Evolutionary conservation across 2,888 invertebrate species (phyloP).

Genomic region (Cerceris ruficornis): DNA sequence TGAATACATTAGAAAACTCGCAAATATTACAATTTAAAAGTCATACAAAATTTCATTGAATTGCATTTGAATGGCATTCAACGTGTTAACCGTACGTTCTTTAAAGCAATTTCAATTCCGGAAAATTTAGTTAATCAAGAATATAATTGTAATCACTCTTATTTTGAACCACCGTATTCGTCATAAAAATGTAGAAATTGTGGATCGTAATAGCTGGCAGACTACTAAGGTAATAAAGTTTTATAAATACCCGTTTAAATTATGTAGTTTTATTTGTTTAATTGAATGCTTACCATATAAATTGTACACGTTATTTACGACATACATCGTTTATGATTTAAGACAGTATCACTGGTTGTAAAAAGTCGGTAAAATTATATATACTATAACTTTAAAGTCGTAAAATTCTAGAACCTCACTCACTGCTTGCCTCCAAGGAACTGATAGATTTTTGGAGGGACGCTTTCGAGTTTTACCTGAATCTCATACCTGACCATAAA

Average conservation of each 20-base stretch:
- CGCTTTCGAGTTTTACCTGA: constrained; percentile 12
- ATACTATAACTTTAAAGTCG: too few relatives aligned
- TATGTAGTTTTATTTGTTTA: neutral
- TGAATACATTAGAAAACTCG: too few relatives aligned
- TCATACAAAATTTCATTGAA: too few relatives aligned
- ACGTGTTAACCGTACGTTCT: too few relatives aligned
- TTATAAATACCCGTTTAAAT: neutral
- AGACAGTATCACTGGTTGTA: neutral
- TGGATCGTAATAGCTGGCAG: too few relatives aligned
- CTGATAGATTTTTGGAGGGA: neutral
- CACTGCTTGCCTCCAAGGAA: neutral
- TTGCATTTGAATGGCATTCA: too few relatives aligned
- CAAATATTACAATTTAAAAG: too few relatives aligned
- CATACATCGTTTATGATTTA: constrained; percentile 42
- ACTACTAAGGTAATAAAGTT: neutral
- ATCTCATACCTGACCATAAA: constrained; percentile 6
- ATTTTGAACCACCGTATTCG: too few relatives aligned
- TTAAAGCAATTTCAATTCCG: too few relatives aligned
- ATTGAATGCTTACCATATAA: constrained; percentile 48
- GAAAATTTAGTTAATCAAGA: too few relatives aligned
- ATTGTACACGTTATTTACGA: constrained; percentile 48
- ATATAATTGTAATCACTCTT: too few relatives aligned
- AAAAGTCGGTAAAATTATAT: neutral
- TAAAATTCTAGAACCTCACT: neutral
- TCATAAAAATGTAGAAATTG: too few relatives aligned